Conservation (phyloP, 2,888 invertebrate genomes). For the Scaptomyza reducta region DNA sequence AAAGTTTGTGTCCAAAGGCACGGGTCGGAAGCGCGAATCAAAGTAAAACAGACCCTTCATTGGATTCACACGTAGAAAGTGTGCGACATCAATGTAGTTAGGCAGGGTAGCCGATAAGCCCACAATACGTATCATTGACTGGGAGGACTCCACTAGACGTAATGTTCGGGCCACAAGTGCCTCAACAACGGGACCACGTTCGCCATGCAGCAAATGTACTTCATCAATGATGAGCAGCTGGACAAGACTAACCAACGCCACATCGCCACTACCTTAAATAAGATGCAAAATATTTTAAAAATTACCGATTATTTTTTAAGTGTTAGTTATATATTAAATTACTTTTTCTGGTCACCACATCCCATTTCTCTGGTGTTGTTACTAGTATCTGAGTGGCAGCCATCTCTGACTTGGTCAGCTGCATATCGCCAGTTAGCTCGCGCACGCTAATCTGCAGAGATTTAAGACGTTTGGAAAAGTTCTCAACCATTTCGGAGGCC, state of each 20-base stretch:
- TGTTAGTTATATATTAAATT: neutral
- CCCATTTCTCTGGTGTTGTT: slow-evolving; percentile 99
- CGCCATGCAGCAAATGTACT: slow-evolving; percentile 98
- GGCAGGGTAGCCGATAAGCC: slow-evolving; percentile 98
- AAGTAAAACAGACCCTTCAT: slow-evolving; percentile 96
- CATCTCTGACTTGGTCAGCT: slow-evolving; percentile 96
- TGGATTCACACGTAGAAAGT: slow-evolving; percentile 96
- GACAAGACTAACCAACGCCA: slow-evolving; percentile 94
- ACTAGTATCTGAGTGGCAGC: slow-evolving; percentile 98
- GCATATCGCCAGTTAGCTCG: slow-evolving; percentile 99
- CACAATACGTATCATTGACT: slow-evolving; percentile 98
- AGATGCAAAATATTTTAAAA: neutral
- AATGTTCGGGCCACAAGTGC: slow-evolving; percentile 97
- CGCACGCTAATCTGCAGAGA: slow-evolving; percentile 92
- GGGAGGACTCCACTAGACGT: slow-evolving; percentile 94
- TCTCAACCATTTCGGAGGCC: slow-evolving; percentile 98
- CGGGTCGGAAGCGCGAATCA: slow-evolving; percentile 96
- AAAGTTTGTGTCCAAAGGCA: slow-evolving; percentile 96
- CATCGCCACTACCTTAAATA: slow-evolving; percentile 89
- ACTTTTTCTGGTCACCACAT: slow-evolving; percentile 97
- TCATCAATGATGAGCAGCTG: slow-evolving; percentile 98
- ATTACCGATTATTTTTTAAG: too few relatives aligned
- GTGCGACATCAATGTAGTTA: slow-evolving; percentile 98
- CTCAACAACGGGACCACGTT: slow-evolving; percentile 98
- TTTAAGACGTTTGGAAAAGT: slow-evolving; percentile 92